phyloP scores from a whole-genome alignment of 2,113 vertebrate genomes.

The Chionis minor region DNA sequence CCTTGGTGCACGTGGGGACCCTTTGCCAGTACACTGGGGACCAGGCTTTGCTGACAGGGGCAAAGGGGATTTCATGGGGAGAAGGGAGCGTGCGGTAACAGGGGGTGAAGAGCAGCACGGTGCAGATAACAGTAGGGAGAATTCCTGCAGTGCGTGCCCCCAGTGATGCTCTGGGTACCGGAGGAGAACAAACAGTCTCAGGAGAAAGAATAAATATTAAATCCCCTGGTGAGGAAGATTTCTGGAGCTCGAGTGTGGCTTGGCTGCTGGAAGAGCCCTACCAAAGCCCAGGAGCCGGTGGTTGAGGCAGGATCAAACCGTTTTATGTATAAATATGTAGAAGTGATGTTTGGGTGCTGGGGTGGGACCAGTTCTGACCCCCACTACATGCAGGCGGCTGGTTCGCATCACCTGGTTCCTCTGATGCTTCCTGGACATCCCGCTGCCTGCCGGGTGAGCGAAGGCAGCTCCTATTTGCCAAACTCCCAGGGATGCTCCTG shows the following conservation, averaged over 20 bases:
- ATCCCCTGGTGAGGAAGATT: neutral
- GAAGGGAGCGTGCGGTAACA: neutral
- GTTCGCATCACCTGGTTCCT: accelerated
- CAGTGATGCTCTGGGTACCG: neutral
- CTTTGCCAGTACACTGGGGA: neutral
- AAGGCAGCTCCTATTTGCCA: neutral
- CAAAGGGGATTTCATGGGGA: neutral
- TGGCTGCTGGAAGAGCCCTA: neutral
- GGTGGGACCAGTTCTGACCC: neutral
- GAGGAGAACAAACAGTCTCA: neutral
- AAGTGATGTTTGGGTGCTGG: neutral
- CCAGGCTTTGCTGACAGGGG: neutral
- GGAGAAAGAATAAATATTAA: neutral
- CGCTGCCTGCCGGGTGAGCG: accelerated
- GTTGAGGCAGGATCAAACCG: neutral
- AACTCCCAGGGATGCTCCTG: neutral
- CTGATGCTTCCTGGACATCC: neutral
- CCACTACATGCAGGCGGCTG: accelerated
- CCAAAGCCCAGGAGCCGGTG: neutral
- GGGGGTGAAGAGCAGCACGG: accelerated
- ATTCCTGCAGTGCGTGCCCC: neutral
- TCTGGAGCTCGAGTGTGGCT: neutral
- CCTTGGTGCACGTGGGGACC: accelerated
- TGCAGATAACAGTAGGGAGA: neutral
- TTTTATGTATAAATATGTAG: neutral